These are phyloP conservation scores for Drosophila watanabei DNA, from an alignment of 1,140 invertebrate species.

Conservation along the genomic window DNA sequence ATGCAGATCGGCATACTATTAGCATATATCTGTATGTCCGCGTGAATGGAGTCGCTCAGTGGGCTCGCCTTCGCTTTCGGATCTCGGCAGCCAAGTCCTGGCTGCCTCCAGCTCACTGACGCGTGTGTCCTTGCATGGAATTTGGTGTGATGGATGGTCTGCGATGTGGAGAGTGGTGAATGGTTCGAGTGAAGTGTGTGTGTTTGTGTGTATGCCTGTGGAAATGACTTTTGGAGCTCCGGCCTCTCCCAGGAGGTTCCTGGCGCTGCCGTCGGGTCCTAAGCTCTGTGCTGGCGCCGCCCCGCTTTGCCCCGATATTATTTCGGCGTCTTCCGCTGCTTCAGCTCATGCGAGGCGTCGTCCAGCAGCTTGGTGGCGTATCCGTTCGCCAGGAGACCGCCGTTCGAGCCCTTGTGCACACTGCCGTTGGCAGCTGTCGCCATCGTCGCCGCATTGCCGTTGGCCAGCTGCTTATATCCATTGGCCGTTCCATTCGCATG, in stretches of 20 bases:
- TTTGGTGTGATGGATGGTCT: conserved; percentile 20
- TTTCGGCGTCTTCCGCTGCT: conserved; percentile 80
- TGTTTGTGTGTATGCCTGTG: conserved; percentile 37
- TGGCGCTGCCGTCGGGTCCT: conserved; percentile 50
- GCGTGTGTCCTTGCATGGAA: conserved; percentile 8
- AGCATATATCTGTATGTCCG: conserved; percentile 31
- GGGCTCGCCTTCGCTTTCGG: conserved; percentile 5
- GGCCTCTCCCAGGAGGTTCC: conserved; percentile 20
- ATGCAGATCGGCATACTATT: conserved; percentile 43
- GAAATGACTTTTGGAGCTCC: conserved; percentile 68
- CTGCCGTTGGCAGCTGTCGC: conserved; percentile 36
- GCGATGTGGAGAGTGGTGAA: conserved; percentile 23
- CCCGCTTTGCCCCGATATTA: conserved; percentile 74
- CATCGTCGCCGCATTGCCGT: conserved; percentile 42
- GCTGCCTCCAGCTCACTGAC: background rate
- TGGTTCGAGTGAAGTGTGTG: conserved; percentile 23
- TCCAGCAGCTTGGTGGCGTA: conserved; percentile 68
- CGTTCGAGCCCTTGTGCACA: conserved; percentile 45
- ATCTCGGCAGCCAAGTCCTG: conserved; percentile 2
- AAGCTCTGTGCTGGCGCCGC: conserved; percentile 71
- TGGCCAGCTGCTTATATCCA: conserved; percentile 62
- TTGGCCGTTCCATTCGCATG: conserved; percentile 68
- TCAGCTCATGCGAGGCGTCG: conserved; percentile 75
- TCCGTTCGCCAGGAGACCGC: conserved; percentile 39
- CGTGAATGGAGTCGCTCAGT: conserved; percentile 14